These are phyloP conservation scores for Umimayanthus chanpuru DNA, from an alignment of 92 coral and sea anemone genomes.

Conservation along the genomic window DNA sequence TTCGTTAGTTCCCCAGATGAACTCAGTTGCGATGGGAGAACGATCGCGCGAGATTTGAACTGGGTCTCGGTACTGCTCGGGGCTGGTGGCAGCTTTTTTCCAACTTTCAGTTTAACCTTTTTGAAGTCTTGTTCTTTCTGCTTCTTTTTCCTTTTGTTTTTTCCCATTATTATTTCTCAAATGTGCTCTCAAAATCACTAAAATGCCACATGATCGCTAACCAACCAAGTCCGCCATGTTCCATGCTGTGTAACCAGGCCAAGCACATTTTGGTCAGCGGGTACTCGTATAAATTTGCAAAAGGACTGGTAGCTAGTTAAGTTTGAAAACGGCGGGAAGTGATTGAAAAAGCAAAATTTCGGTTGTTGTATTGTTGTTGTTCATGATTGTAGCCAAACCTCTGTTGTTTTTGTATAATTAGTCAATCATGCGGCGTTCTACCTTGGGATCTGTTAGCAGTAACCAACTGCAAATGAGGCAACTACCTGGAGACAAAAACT, in stretches of 20 bases:
- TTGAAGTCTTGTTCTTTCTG: slow-evolving; percentile 90
- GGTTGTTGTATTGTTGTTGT: slow-evolving; percentile 1
- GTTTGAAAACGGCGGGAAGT: slow-evolving; percentile 42
- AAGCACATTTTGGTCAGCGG: background rate
- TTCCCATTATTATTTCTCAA: slow-evolving; percentile 63
- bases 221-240: background rate
- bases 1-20: slow-evolving; percentile 67
- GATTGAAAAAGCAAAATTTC: background rate
- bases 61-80: slow-evolving; percentile 84
- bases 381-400: background rate
- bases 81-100: slow-evolving; percentile 82
- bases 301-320: slow-evolving; percentile 21
- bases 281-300: background rate
- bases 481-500: slow-evolving; percentile 16
- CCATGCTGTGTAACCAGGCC: background rate
- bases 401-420: background rate
- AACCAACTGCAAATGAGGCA: slow-evolving; percentile 42
- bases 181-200: background rate
- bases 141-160: slow-evolving; percentile 86
- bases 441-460: slow-evolving; percentile 32
- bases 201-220: no score
- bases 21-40: slow-evolving; percentile 69
- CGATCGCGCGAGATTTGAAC: slow-evolving; percentile 83
- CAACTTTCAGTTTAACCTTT: slow-evolving; percentile 93
- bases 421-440: slow-evolving; percentile 32